A percentile compares a stretch with the other conserved stretches of the same genome.
These are phyloP conservation scores for Siniperca obscura DNA, from an alignment of 2,797 vertebrate species.

Conservation along the genomic window DNA sequence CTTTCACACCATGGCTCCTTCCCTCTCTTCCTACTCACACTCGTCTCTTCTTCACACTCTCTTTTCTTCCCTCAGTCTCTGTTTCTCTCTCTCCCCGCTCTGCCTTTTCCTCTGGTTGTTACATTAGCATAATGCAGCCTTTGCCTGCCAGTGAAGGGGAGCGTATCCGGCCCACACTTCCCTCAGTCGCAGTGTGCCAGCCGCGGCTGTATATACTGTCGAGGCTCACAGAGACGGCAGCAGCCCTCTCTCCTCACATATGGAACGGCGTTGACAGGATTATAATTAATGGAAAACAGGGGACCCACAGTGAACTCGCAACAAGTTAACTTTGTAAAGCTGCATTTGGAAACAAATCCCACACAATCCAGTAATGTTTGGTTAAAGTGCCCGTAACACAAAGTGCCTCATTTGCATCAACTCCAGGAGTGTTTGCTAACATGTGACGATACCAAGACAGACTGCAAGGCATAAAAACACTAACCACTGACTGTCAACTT, in stretches of 20 bases:
- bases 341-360: constrained; percentile 71
- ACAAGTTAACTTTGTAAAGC: constrained; percentile 77
- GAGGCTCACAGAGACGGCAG: constrained; percentile 41
- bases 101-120: constrained; percentile 66
- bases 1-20: constrained; percentile 47
- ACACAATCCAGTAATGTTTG: constrained; percentile 64
- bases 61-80: constrained; percentile 36
- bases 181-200: constrained; percentile 61
- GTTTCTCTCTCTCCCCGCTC: constrained; percentile 19
- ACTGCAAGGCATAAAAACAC: constrained; percentile 34
- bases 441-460: constrained; percentile 44
- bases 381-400: constrained; percentile 39
- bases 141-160: constrained; percentile 75
- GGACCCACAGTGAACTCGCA: constrained; percentile 67
- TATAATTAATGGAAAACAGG: constrained; percentile 79
- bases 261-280: constrained; percentile 69
- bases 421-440: constrained; percentile 44
- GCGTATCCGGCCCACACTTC: constrained; percentile 76
- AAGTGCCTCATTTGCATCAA: constrained; percentile 60
- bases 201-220: constrained; percentile 60
- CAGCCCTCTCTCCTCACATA: constrained; percentile 60
- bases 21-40: constrained; percentile 35
- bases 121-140: constrained; percentile 82
- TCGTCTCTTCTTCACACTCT: constrained; percentile 48
- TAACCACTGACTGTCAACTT: constrained; percentile 48